phyloP scores from a whole-genome alignment of 2,797 vertebrate genomes.

The Semotilus atromaculatus region DNA sequence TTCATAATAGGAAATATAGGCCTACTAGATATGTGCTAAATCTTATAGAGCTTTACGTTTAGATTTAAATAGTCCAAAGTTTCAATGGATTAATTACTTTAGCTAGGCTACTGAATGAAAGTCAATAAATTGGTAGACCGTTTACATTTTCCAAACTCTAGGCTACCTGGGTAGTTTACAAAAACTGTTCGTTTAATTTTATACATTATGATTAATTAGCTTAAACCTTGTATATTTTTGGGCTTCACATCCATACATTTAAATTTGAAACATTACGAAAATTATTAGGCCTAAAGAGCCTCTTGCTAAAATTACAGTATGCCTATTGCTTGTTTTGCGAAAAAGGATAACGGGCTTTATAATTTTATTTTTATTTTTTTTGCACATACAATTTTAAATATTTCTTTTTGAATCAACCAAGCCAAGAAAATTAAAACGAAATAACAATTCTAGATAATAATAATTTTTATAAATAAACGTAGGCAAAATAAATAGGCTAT shows the following conservation, averaged over 20 bases:
- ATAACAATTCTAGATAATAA: no score
- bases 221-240: background rate
- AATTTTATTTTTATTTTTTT: no score
- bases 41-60: background rate
- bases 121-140: background rate
- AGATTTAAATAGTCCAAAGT: background rate
- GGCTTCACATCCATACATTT: background rate
- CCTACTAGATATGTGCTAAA: no score
- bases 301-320: no score
- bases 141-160: background rate
- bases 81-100: background rate
- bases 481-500: background rate
- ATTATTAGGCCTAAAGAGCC: background rate
- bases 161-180: background rate
- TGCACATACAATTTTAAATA: background rate
- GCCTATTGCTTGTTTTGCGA: background rate
- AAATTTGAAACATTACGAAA: background rate
- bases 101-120: background rate
- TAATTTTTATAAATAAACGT: background rate
- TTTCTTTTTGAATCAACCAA: background rate
- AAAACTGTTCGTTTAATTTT: background rate
- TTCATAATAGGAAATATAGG: background rate
- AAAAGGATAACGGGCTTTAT: background rate
- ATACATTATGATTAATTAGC: background rate
- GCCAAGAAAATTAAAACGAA: background rate